These are phyloP conservation scores for Epinotia ramella DNA, from an alignment of 2,888 invertebrate species.

Conservation along the genomic window DNA sequence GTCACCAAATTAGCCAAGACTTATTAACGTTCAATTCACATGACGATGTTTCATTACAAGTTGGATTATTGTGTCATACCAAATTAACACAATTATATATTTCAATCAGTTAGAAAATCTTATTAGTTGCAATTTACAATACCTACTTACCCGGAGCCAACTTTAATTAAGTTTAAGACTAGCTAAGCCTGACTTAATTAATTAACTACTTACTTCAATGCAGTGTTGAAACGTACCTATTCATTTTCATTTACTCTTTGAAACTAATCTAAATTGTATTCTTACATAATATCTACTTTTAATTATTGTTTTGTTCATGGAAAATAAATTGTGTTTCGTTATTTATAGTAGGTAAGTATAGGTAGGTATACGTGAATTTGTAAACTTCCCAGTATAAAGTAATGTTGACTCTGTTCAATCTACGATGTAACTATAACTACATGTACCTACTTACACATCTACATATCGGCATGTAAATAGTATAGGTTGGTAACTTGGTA, in stretches of 20 bases:
- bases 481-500: neutral
- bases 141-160: constrained; percentile 12
- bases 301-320: neutral
- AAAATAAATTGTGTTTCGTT: neutral
- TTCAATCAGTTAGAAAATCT: constrained; percentile 7
- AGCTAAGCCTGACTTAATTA: constrained; percentile 26
- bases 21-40: neutral
- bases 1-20: neutral
- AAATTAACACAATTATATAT: neutral
- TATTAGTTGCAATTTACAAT: neutral
- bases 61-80: neutral
- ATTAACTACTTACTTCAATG: constrained; percentile 22
- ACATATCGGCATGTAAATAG: constrained; percentile 28
- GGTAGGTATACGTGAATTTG: neutral
- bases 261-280: neutral
- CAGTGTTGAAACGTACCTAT: constrained; percentile 15
- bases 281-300: neutral
- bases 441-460: too few relatives aligned
- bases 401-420: neutral
- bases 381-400: neutral
- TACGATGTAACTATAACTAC: neutral
- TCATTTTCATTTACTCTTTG: neutral
- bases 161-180: constrained; percentile 32
- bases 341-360: too few relatives aligned
- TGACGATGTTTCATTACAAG: neutral